Percentiles rank a stretch among this genome's conserved stretches.
Evolutionary conservation across 1,140 invertebrate genomes (phyloP).

Genomic region (Drosophila ogumai): DNA sequence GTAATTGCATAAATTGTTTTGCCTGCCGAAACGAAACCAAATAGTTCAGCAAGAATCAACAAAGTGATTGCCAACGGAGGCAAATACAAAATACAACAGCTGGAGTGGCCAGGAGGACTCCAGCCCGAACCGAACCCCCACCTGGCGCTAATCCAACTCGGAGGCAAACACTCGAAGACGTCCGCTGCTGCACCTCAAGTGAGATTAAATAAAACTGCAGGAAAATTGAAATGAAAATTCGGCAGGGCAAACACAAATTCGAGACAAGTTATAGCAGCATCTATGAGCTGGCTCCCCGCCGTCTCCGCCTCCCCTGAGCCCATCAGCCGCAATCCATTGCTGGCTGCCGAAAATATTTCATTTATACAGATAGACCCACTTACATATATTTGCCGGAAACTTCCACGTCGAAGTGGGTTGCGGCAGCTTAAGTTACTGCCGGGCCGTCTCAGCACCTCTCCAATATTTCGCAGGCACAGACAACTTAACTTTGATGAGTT

Average conservation of each 20-base stretch:
- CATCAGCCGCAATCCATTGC: conserved; percentile 1
- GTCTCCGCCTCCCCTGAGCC: background rate
- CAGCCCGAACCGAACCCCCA: background rate
- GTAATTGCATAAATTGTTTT: conserved; percentile 19
- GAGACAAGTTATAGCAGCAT: conserved; percentile 69
- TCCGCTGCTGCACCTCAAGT: conserved; percentile 76
- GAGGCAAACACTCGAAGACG: conserved; percentile 61
- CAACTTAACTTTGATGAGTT: conserved; percentile 82
- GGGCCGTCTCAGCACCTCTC: conserved; percentile 8
- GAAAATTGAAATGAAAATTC: conserved; percentile 83
- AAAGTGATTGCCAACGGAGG: conserved; percentile 13
- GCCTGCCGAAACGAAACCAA: conserved; percentile 9
- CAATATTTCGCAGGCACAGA: conserved; percentile 43
- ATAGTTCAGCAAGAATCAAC: conserved; percentile 14
- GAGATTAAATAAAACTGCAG: conserved; percentile 81
- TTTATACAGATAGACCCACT: conserved; percentile 48
- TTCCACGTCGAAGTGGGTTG: conserved; percentile 45
- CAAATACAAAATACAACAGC: conserved; percentile 16
- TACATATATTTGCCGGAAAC: conserved; percentile 40
- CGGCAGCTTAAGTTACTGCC: conserved; percentile 44
- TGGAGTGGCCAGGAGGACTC: conserved; percentile 5
- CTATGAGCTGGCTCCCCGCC: conserved; percentile 34
- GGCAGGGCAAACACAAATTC: conserved; percentile 78
- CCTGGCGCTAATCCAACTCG: conserved; percentile 18
- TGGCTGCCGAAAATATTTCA: conserved; percentile 64